Base-by-base conservation (phyloP, 2,113 vertebrate genomes). In the Cheirogaleus medius region DNA sequence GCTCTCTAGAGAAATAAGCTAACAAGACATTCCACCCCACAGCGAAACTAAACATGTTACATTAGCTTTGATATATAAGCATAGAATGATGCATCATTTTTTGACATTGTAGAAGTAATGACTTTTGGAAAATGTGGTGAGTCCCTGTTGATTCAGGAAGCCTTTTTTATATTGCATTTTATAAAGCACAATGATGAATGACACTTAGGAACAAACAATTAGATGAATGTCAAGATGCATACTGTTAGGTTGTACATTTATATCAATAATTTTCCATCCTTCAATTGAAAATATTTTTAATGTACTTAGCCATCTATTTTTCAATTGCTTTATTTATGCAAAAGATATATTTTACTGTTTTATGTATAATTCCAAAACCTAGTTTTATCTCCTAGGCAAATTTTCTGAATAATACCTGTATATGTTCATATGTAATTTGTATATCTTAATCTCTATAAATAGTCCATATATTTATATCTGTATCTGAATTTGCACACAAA, bases 1-100 rank as follows among this genome's bases (percentile, higher is more conserved):
- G 3, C 10, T 95, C 95, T 87, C 91, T 56, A 47, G 93, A 93
- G 89, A 92, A 95, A 84, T 90, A 66, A 97, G 58, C 87, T 94
- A 95, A 93, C 12, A 94, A 97, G 93, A 90, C 27, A 87, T 97
- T 81, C 39, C 6, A 68, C 58, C 49, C 17, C 91, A 94, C 83
- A 96, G 95, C 97, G 89, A 87, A 97, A 90, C n/a, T 42, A 76
- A 96, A 81, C n/a, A 0, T 81, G 54, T 83, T 95, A 69, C 25
- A 73, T 89, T 96, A 90, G 39, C 94, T 95, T 96, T 96, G 95
- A 97, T 97, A 97, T 81, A 66, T 66, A 96, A 97, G n/a, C 78
- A 69, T 81, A 87, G 60, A 86, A 91, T 96, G 87, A 93, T 96
- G 86, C 96, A 96, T 96, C 74, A 78, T 56, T 97, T 90, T 97